These are phyloP conservation scores for Neoaliturus tenellus DNA, from an alignment of 2,888 invertebrate genomes.

Conservation along the genomic window DNA sequence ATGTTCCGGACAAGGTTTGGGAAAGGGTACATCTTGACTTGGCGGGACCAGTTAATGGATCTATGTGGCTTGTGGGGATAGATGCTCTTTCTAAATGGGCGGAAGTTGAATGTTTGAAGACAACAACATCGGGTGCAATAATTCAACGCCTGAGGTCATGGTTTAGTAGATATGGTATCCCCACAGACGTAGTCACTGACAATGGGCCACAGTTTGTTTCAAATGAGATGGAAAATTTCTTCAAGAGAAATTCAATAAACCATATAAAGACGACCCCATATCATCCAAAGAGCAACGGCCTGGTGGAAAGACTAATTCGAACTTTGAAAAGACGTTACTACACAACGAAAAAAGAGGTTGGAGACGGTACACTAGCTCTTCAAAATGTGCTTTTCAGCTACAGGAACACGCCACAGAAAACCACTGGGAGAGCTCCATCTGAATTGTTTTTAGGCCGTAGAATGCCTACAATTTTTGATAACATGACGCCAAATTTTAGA, in stretches of 20 bases:
- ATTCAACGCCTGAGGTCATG: constrained; percentile 32
- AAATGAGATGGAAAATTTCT: not conserved
- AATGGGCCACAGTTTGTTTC: constrained; percentile 22
- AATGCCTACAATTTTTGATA: constrained; percentile 1
- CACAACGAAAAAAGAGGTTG: not conserved
- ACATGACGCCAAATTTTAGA: not conserved
- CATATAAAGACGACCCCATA: constrained; percentile 1
- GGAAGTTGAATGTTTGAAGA: constrained; percentile 37
- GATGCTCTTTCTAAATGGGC: constrained; percentile 45
- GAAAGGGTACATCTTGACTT: constrained; percentile 53
- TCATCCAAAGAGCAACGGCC: not conserved
- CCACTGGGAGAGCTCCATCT: constrained; percentile 20
- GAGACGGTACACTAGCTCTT: not conserved
- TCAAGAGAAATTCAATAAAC: not conserved
- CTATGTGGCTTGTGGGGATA: constrained; percentile 38
- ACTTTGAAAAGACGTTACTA: not conserved
- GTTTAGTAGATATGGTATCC: constrained; percentile 29
- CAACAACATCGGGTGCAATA: constrained; percentile 28
- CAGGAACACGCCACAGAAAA: constrained; percentile 47
- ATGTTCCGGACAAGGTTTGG: constrained; percentile 6
- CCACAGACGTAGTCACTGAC: constrained; percentile 7
- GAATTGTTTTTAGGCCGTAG: constrained; percentile 29
- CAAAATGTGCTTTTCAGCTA: constrained; percentile 38
- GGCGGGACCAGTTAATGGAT: constrained; percentile 36
- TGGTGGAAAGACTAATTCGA: not conserved